A percentile compares a stretch with the other conserved stretches of the same genome.
phyloP scores from a whole-genome alignment of 1,140 invertebrate genomes.

The Lutraria rhynchaena region DNA sequence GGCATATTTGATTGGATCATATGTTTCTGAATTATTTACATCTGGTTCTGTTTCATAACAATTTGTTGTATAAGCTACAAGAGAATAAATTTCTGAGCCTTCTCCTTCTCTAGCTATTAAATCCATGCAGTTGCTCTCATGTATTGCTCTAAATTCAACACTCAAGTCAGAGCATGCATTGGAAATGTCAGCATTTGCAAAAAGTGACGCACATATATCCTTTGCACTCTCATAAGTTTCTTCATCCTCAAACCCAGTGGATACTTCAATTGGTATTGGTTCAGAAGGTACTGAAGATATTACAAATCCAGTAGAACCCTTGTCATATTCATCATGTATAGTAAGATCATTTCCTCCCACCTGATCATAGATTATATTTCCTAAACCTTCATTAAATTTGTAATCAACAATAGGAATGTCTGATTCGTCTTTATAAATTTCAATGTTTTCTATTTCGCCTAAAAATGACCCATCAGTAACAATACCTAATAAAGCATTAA shows the following conservation, averaged over 20 bases:
- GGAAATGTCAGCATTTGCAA: conserved; percentile 3
- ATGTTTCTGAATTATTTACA: background rate
- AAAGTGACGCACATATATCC: background rate
- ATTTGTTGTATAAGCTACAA: background rate
- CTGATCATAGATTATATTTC: background rate
- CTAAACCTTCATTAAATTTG: conserved; percentile 7
- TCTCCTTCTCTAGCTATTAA: background rate
- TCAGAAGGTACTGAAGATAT: conserved; percentile 20
- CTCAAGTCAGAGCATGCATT: conserved; percentile 1
- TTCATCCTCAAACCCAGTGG: conserved; percentile 13
- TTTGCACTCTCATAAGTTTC: background rate
- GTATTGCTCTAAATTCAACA: background rate
- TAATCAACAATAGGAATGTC: conserved; percentile 1
- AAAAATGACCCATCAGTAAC: conserved; percentile 28
- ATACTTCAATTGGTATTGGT: conserved; percentile 13
- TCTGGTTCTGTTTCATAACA: background rate
- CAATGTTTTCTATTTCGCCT: conserved; percentile 33
- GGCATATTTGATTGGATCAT: background rate
- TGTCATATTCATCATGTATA: conserved; percentile 21
- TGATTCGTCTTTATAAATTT: background rate
- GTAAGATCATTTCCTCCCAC: background rate
- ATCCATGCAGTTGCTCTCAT: conserved; percentile 4
- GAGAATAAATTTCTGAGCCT: background rate
- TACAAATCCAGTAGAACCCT: background rate
- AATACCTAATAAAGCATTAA: conserved; percentile 19